Evolutionary conservation across 2,888 invertebrate genomes (phyloP).

Genomic region (Oegoconia quadripuncta): DNA sequence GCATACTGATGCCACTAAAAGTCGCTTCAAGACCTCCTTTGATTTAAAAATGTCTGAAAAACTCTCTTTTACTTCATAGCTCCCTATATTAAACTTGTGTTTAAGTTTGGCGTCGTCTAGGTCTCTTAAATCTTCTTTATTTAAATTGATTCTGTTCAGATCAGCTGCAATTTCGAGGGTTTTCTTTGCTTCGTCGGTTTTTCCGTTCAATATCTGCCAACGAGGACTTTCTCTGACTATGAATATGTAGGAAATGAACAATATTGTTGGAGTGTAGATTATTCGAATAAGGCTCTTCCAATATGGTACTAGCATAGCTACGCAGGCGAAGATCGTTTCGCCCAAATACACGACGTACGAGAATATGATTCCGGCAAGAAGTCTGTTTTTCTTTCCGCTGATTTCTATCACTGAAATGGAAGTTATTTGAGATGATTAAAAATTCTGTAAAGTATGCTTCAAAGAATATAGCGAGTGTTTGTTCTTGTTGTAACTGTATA

Average conservation of each 20-base stretch:
- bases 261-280: constrained; percentile 50
- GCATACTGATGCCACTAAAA: constrained; percentile 37
- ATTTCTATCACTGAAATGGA: constrained; percentile 57
- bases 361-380: constrained; percentile 52
- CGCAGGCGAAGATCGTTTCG: constrained; percentile 48
- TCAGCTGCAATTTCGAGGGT: constrained; percentile 40
- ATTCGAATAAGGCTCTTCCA: constrained; percentile 55
- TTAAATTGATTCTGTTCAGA: constrained; percentile 47
- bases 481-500: no score
- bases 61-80: constrained; percentile 42
- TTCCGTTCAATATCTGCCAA: constrained; percentile 59
- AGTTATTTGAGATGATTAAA: constrained; percentile 11
- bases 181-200: constrained; percentile 44
- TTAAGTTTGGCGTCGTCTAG: constrained; percentile 41
- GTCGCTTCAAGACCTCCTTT: constrained; percentile 44
- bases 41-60: constrained; percentile 42
- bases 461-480: no score
- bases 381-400: constrained; percentile 42
- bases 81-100: constrained; percentile 45
- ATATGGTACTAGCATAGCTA: constrained; percentile 54
- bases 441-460: no score
- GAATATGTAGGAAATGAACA: constrained; percentile 43
- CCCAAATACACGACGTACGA: constrained; percentile 55
- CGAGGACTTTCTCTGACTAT: constrained; percentile 55
- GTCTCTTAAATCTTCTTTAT: constrained; percentile 38